Evolutionary conservation across 2,888 invertebrate genomes (phyloP).

Genomic region (Dasypolia templi): DNA sequence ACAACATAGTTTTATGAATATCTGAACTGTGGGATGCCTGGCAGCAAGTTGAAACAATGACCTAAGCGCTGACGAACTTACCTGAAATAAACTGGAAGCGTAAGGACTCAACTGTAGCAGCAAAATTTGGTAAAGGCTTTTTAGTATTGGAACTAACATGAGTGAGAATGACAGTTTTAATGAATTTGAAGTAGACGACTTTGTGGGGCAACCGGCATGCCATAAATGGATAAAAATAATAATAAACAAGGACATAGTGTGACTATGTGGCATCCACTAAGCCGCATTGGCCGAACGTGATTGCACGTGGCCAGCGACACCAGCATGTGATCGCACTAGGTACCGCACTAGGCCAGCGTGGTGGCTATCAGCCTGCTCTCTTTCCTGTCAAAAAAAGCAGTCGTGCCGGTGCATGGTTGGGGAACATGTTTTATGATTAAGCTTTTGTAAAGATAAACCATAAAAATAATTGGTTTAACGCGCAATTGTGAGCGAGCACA

Average conservation of each 20-base stretch:
- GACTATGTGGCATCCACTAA: neutral
- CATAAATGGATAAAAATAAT: too few relatives aligned
- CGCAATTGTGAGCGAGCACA: constrained; percentile 24
- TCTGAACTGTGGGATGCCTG: neutral
- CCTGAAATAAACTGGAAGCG: neutral
- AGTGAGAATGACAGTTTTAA: neutral
- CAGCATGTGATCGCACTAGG: too few relatives aligned
- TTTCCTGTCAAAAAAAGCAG: too few relatives aligned
- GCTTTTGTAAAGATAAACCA: constrained; percentile 16
- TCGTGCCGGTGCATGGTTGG: too few relatives aligned
- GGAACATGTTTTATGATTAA: neutral
- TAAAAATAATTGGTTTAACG: constrained; percentile 15
- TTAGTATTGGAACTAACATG: neutral
- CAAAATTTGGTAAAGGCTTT: neutral
- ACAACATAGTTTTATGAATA: neutral
- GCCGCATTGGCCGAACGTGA: too few relatives aligned
- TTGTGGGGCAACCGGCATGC: neutral
- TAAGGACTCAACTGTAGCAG: neutral
- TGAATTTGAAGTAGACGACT: neutral
- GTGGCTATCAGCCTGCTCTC: neutral
- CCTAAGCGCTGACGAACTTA: neutral
- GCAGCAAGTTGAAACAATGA: neutral
- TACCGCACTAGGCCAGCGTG: neutral
- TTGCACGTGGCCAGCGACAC: too few relatives aligned
- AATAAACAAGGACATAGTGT: neutral